Percentiles rank a stretch among this genome's conserved stretches.
Evolutionary conservation across 1,140 invertebrate species (phyloP).

Genomic region (Sitophilus oryzae): DNA sequence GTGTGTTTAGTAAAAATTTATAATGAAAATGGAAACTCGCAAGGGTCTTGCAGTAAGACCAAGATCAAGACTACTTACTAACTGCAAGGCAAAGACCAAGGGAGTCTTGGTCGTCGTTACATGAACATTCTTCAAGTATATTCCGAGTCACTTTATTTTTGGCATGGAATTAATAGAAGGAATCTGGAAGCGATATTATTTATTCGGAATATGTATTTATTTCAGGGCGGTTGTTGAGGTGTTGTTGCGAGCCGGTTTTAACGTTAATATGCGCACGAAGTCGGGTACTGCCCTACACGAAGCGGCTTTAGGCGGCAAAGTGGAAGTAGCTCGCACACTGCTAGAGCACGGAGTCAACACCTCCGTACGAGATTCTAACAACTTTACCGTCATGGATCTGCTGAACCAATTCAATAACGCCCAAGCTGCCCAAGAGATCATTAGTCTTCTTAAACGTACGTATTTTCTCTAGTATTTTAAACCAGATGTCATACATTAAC

Average conservation of each 20-base stretch:
- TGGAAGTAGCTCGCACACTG: slow-evolving; percentile 79
- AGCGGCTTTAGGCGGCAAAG: slow-evolving; percentile 89
- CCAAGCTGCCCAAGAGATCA: slow-evolving; percentile 80
- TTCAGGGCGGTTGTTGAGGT: slow-evolving; percentile 76
- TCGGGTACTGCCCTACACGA: slow-evolving; percentile 91
- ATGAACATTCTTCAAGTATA: too few relatives aligned
- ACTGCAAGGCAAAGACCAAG: too few relatives aligned
- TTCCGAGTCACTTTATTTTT: too few relatives aligned
- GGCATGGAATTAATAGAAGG: too few relatives aligned
- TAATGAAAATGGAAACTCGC: too few relatives aligned
- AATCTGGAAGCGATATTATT: too few relatives aligned
- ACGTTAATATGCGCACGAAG: slow-evolving; percentile 82
- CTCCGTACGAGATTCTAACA: slow-evolving; percentile 66
- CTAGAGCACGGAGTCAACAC: slow-evolving; percentile 79
- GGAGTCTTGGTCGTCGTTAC: too few relatives aligned
- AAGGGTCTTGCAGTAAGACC: too few relatives aligned
- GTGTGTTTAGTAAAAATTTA: too few relatives aligned
- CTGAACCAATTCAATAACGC: slow-evolving; percentile 76
- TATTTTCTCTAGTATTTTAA: too few relatives aligned
- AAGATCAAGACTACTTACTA: too few relatives aligned
- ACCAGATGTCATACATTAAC: too few relatives aligned
- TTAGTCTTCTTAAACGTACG: slow-evolving; percentile 78
- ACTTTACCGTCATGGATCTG: slow-evolving; percentile 82
- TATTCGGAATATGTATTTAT: slow-evolving; percentile 14
- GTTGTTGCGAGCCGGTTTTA: slow-evolving; percentile 76